A percentile compares a stretch with the other conserved stretches of the same genome.
phyloP scores from a whole-genome alignment of 2,113 vertebrate genomes.

The Clupea harengus region DNA sequence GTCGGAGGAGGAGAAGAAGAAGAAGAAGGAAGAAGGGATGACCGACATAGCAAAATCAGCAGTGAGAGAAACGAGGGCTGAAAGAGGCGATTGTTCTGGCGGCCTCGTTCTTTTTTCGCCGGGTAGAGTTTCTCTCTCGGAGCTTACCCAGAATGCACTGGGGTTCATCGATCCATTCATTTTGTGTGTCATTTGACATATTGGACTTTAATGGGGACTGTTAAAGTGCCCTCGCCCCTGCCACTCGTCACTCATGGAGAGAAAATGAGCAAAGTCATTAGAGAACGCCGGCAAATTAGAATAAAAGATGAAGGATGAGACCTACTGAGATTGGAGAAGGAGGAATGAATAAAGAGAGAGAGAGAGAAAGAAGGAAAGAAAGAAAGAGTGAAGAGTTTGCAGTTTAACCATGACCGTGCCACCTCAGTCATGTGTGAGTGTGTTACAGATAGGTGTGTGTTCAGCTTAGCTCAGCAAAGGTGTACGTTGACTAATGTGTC shows the following conservation, averaged over 20 bases:
- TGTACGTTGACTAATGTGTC: not conserved
- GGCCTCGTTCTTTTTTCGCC: not conserved
- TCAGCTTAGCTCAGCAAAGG: not conserved
- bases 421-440: not conserved
- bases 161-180: not conserved
- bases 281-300: not conserved
- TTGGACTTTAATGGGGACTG: constrained; percentile 8
- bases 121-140: not conserved
- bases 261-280: not conserved
- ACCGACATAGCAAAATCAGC: not conserved
- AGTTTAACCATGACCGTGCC: too few relatives aligned
- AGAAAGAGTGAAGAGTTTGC: not conserved
- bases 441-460: not conserved
- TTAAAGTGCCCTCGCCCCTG: not conserved
- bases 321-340: not conserved
- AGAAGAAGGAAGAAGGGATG: not conserved
- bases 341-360: not conserved
- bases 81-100: not conserved
- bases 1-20: not conserved
- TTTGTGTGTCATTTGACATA: not conserved
- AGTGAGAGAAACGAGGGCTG: not conserved
- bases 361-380: not conserved
- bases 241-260: not conserved
- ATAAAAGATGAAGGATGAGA: not conserved
- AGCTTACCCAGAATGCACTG: not conserved